phyloP scores from a whole-genome alignment of 2,797 vertebrate genomes.

The Lophotriccus pileatus region DNA sequence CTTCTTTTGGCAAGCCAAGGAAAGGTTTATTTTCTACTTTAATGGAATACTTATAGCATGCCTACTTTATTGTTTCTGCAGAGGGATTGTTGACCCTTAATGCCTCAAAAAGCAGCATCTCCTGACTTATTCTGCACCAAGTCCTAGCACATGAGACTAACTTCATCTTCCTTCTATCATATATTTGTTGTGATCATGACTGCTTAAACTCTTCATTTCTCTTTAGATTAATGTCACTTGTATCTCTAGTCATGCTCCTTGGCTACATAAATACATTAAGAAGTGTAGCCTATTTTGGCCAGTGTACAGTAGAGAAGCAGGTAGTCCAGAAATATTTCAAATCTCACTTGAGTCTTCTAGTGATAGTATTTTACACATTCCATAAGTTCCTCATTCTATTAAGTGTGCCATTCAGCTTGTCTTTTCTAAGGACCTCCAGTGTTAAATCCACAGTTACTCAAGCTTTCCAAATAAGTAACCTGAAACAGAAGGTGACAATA shows the following conservation, averaged over 20 bases:
- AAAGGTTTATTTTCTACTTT: not conserved
- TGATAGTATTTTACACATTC: not conserved
- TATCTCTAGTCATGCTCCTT: not conserved
- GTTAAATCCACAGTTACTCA: not conserved
- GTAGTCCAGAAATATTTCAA: not conserved
- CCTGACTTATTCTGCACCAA: not conserved
- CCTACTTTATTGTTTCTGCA: not conserved
- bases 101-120: not conserved
- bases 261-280: not conserved
- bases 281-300: not conserved
- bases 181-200: not conserved
- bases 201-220: not conserved
- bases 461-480: not conserved
- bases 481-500: not conserved
- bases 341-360: not conserved
- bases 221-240: not conserved
- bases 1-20: not conserved
- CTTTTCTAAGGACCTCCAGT: not conserved
- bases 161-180: not conserved
- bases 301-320: not conserved
- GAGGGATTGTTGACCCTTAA: not conserved
- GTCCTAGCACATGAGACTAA: not conserved
- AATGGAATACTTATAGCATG: not conserved
- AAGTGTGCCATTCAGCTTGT: not conserved
- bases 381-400: not conserved